Evolutionary conservation across 2,797 vertebrate species (phyloP), one percentile per base, ranked within the genome.

Genomic region (Chloroceryle amazona): DNA sequence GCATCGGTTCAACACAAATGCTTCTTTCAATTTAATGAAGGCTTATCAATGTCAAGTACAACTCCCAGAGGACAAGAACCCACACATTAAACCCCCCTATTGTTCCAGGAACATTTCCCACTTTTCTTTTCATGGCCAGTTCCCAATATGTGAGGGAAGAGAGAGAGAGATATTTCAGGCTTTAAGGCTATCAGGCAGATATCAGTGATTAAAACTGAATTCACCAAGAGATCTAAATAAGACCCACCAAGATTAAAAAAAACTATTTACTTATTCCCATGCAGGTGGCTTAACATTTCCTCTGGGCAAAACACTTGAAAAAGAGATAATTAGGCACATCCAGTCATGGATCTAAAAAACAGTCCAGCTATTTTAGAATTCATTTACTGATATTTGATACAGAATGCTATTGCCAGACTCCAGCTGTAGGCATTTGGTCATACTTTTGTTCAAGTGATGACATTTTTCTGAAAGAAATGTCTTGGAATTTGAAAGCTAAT

Each of bases 311-410:
- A 62, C 65, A 81, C 76, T 90, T 91, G 52, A 93, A 89, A 94
- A 90, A 31, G 15, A 92, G 63, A 49, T 95, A 92, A 97, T 92
- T 93, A 93, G 61, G 71, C 78, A 87, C 35, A 96, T 58, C 51
- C 28, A 96, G 74, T 31, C 80, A 90, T 1, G 10, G 49, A 92
- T 60, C 39, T 87, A 90, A 95, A 96, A 96, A 85, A 67, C 44
- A 94, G 71, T 89, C 51, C 81, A 80, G 74, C 68, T 95, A 89
- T 96, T 96, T 96, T 74, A 96, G 92, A 85, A 84, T 86, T 90
- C 67, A 87, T 93, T 90, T 93, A 88, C 51, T 86, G 86, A 37
- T 91, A 90, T 37, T 86, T 86, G 52, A 96, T 90, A 80, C 39
- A 80, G 63, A 96, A 82, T 25, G 8, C 57, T 80, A 85, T 61